Evolutionary conservation across 2,888 invertebrate species (phyloP).

Genomic region (Labia minor): DNA sequence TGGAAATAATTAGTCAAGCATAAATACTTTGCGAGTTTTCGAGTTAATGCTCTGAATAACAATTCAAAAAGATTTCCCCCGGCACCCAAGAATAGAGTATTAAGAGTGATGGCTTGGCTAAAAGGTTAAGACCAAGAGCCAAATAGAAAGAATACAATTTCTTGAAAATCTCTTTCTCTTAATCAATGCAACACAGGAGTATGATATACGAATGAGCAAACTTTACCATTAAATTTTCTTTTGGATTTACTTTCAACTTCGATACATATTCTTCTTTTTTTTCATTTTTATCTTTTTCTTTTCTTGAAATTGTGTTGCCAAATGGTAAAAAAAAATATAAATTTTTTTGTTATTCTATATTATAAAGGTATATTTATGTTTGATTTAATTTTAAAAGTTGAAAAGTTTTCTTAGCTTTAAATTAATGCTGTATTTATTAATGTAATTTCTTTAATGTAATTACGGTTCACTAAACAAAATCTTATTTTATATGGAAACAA

Average conservation of each 20-base stretch:
- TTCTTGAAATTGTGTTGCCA: too few relatives aligned
- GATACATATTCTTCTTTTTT: too few relatives aligned
- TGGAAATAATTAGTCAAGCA: constrained; percentile 13
- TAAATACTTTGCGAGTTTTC: constrained; percentile 13
- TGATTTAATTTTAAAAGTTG: too few relatives aligned
- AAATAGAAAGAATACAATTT: neutral
- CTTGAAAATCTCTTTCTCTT: neutral
- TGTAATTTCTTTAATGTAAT: too few relatives aligned
- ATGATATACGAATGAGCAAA: constrained; percentile 8
- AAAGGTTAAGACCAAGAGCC: neutral
- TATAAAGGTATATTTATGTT: too few relatives aligned
- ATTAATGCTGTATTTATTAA: too few relatives aligned
- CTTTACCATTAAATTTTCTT: constrained; percentile 1
- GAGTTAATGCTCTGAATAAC: constrained; percentile 6
- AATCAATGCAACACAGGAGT: neutral
- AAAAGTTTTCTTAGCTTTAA: too few relatives aligned
- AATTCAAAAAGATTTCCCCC: constrained; percentile 1
- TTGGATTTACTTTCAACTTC: neutral
- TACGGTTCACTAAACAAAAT: too few relatives aligned
- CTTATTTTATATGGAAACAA: too few relatives aligned
- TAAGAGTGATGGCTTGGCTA: constrained; percentile 2
- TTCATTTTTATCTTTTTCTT: too few relatives aligned
- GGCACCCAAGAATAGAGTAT: neutral
- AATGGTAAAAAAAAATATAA: too few relatives aligned
- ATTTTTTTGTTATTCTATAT: too few relatives aligned